Conservation (phyloP, 2,888 invertebrate species). For the Drosophila macrospina region DNA sequence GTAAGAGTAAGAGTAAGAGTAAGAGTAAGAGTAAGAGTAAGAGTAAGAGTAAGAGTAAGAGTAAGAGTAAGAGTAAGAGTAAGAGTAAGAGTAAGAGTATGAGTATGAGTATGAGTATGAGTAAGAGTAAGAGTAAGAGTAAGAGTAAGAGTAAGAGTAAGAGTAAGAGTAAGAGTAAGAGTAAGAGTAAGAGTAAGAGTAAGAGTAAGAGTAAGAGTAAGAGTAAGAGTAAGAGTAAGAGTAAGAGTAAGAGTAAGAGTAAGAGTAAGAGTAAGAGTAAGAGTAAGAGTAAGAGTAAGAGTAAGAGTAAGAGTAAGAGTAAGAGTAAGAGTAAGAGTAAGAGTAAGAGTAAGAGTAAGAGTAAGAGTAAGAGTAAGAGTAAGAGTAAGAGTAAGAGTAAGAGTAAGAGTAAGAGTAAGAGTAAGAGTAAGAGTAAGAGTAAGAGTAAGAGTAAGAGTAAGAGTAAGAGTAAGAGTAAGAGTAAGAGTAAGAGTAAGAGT, state of each 20-base stretch:
- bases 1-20: slow-evolving; percentile 2
- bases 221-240: slow-evolving; percentile 7
- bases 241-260: slow-evolving; percentile 7
- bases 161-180: slow-evolving; percentile 7
- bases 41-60: neutral
- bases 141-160: slow-evolving; percentile 7
- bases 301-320: slow-evolving; percentile 7
- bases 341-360: slow-evolving; percentile 5
- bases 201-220: slow-evolving; percentile 5
- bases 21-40: slow-evolving; percentile 6
- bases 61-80: slow-evolving; percentile 6
- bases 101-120: slow-evolving; percentile 3
- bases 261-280: slow-evolving; percentile 7
- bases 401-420: slow-evolving; percentile 4
- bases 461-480: slow-evolving; percentile 4
- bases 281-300: slow-evolving; percentile 7
- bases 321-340: slow-evolving; percentile 8
- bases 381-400: slow-evolving; percentile 4
- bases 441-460: slow-evolving; percentile 4
- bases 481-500: slow-evolving; percentile 4
- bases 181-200: slow-evolving; percentile 7
- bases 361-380: slow-evolving; percentile 4
- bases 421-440: slow-evolving; percentile 4
- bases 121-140: slow-evolving; percentile 7
- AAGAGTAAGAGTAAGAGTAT: slow-evolving; percentile 6